These are phyloP conservation scores for Paracentrotus lividus DNA, from an alignment of 53 echinoderm and acorn worm genomes.

Conservation along the genomic window DNA sequence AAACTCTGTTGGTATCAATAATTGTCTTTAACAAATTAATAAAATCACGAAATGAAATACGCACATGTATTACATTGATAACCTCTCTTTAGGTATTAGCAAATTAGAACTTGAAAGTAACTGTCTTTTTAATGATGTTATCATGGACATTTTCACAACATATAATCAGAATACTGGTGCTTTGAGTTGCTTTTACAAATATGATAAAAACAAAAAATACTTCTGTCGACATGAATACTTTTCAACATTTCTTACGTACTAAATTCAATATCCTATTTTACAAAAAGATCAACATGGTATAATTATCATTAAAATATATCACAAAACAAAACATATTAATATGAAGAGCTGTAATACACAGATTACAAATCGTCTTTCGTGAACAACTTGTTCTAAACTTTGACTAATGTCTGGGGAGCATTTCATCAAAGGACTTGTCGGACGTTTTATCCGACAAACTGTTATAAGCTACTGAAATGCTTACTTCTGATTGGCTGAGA, in stretches of 20 bases:
- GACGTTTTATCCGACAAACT: too few relatives aligned
- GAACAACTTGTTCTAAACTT: too few relatives aligned
- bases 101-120: too few relatives aligned
- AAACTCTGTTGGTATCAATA: too few relatives aligned
- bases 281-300: neutral
- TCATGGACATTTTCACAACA: neutral
- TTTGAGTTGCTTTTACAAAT: conserved; percentile 8
- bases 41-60: neutral
- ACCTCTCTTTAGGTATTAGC: neutral
- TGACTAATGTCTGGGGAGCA: too few relatives aligned
- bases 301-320: neutral
- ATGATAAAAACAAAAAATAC: neutral
- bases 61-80: too few relatives aligned
- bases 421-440: too few relatives aligned
- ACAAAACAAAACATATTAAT: neutral
- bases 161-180: neutral
- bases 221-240: neutral
- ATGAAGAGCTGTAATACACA: neutral
- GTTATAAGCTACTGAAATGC: too few relatives aligned
- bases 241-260: neutral
- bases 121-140: too few relatives aligned
- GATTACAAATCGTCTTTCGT: too few relatives aligned
- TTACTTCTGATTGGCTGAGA: too few relatives aligned
- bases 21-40: neutral
- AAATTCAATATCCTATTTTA: neutral